phyloP scores from a whole-genome alignment of 1,140 invertebrate genomes.

The Cydia fagiglandana region DNA sequence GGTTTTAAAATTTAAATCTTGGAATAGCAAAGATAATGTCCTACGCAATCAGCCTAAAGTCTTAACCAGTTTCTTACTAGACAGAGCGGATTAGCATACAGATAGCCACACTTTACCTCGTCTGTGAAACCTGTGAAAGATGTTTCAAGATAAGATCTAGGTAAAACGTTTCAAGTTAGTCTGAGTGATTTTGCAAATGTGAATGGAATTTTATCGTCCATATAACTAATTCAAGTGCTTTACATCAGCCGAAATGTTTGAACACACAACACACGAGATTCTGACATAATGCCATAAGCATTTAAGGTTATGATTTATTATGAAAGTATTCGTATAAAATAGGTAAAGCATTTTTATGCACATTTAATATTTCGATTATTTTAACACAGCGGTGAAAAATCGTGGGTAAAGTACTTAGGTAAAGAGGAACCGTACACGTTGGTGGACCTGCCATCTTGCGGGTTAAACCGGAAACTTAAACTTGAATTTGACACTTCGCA shows the following conservation, averaged over 20 bases:
- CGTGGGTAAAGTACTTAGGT: no score
- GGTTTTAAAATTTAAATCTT: background rate
- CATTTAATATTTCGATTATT: no score
- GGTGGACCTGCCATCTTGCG: no score
- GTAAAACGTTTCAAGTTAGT: slow-evolving; percentile 1
- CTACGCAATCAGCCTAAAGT: background rate
- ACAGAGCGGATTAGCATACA: slow-evolving; percentile 21
- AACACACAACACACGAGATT: no score
- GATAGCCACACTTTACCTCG: slow-evolving; percentile 15
- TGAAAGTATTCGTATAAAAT: no score
- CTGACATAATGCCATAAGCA: no score
- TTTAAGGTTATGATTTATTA: no score
- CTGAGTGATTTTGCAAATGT: slow-evolving; percentile 1
- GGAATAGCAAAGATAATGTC: background rate
- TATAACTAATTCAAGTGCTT: background rate
- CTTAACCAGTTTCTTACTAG: background rate
- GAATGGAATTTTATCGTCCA: background rate
- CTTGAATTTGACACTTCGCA: no score
- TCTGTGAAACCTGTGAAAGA: background rate
- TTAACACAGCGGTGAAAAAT: no score
- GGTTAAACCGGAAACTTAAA: no score
- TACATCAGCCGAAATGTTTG: background rate
- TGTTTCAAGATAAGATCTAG: background rate
- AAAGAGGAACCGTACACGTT: no score
- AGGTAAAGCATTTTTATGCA: no score